Base-by-base conservation (phyloP, 1,140 invertebrate genomes). In the Ceratosolen solmsi region DNA sequence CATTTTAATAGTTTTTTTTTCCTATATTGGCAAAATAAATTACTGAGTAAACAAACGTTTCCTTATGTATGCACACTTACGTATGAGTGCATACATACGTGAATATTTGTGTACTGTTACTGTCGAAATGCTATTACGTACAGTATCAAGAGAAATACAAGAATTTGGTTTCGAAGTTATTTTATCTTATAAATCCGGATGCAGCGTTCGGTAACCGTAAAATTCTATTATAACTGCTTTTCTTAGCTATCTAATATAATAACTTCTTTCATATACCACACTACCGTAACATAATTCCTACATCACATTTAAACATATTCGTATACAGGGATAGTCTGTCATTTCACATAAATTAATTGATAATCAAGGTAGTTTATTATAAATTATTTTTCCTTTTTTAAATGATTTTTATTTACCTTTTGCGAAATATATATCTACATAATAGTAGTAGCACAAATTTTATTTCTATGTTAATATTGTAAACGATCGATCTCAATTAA, bases 141-240 rank as follows among this genome's bases (percentile, higher is more conserved):
- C 2, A 68, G 63, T 0, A 38, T n/a, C 27, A 65, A 25, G 30
- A 73, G 68, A 27, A 73, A 25, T 30, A 41, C 36, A 54, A 71
- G 71, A 58, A n/a, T 72, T 25, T 73, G n/a, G 38, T 51, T 54
- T 63, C 17, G 27, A 78, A 60, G 38, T 65, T 25, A 33, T 60
- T 72, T 27, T 73, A 49, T 81, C 72, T 75, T 58, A 70, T 81
- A 81, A 81, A 81, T 70, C 41, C 30, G 56, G 33, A 8, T 36
- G 33, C 70, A 46, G 38, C 46, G 71, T 82, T 63, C 82, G 58
- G 30, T 81, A 77, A 76, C 77, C 74, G 71, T 86, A 86, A 86
- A 85, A 84, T 86, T 80, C 65, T 75, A 84, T 86, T 85, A 83
- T 72, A 36, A 41, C 46, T 13, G 46, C 77, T 84, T 78, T 85